phyloP scores from a whole-genome alignment of 2,113 vertebrate genomes.

The Upupa epops region DNA sequence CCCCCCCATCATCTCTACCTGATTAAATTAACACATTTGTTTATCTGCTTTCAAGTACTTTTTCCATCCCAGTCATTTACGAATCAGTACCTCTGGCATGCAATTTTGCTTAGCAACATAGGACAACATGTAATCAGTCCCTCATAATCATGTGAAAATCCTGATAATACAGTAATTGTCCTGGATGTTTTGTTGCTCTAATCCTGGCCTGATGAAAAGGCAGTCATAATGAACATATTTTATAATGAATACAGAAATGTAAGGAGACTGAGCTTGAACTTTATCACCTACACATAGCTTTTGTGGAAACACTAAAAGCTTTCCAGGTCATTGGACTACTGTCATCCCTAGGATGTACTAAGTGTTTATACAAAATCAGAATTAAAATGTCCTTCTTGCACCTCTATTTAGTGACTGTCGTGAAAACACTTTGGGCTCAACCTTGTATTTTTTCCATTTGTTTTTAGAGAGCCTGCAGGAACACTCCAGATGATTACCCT shows the following conservation, averaged over 20 bases:
- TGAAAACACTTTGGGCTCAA: background rate
- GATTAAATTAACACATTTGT: conserved; percentile 30
- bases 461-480: background rate
- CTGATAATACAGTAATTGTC: conserved; percentile 9
- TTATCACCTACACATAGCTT: background rate
- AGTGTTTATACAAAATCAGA: conserved; percentile 21
- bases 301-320: background rate
- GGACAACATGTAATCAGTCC: conserved; percentile 25
- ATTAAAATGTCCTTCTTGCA: conserved; percentile 29
- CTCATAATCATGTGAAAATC: conserved; percentile 34
- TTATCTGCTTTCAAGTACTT: background rate
- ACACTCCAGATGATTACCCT: background rate
- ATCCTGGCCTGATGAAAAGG: conserved; percentile 7
- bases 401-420: background rate
- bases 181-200: background rate
- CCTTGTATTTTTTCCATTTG: conserved; percentile 42
- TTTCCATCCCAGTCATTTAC: conserved; percentile 19
- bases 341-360: background rate
- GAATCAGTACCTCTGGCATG: conserved; percentile 8
- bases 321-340: conserved; percentile 44
- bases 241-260: background rate
- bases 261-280: background rate
- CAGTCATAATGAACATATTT: conserved; percentile 23
- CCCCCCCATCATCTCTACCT: background rate
- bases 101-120: conserved; percentile 44